Conservation (phyloP, 2,113 vertebrate genomes). For the Puffinus mauretanicus region DNA sequence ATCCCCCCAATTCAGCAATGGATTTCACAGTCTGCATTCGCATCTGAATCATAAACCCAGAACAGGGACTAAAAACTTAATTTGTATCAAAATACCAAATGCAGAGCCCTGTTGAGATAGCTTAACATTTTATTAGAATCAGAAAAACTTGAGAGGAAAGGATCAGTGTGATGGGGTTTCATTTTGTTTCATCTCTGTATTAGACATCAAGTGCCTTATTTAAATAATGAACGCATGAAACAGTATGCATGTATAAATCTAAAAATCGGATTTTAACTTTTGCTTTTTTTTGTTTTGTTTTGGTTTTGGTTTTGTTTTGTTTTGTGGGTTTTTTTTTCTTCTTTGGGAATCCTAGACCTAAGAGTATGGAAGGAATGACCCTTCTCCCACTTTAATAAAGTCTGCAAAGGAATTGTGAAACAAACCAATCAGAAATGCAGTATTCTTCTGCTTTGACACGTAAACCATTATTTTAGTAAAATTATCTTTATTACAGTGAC, state of each 20-base stretch:
- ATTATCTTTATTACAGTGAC: neutral
- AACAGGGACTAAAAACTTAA: neutral
- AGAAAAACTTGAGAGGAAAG: neutral
- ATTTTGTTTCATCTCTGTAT: neutral
- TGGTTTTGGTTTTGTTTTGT: neutral
- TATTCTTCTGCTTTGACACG: neutral
- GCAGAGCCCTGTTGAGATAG: neutral
- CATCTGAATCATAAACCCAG: neutral
- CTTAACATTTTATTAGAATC: neutral
- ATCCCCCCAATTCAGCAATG: neutral
- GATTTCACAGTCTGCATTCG: neutral
- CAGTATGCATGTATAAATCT: neutral
- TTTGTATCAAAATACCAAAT: neutral
- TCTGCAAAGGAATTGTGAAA: neutral
- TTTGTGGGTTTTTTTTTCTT: neutral
- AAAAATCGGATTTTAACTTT: neutral
- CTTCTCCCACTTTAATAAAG: conserved; percentile 24
- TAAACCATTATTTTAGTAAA: conserved; percentile 57
- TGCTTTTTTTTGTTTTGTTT: accelerated
- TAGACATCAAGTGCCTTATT: neutral
- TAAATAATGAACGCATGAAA: neutral
- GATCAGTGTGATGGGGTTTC: neutral
- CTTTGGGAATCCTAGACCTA: neutral
- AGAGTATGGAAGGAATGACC: neutral
- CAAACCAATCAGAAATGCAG: conserved; percentile 17